Conservation (phyloP, 2,797 vertebrate species). For the Sardinella longiceps region DNA sequence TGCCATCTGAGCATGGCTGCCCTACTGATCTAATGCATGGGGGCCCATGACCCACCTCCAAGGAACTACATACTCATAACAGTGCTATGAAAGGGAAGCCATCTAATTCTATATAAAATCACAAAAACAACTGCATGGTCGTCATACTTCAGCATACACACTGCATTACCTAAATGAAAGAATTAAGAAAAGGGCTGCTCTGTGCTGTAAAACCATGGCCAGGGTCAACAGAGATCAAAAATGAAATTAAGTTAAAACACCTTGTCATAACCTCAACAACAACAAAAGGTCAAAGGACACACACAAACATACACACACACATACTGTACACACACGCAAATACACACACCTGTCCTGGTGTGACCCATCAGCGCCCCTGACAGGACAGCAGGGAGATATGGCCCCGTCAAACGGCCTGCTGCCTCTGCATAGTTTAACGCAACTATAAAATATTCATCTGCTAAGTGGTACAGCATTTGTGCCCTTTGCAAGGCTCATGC, state of each 20-base stretch:
- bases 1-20: background rate
- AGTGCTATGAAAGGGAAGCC: background rate
- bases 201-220: background rate
- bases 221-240: background rate
- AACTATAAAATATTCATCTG: conserved; percentile 94
- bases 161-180: conserved; percentile 20
- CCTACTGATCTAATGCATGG: background rate
- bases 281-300: conserved; percentile 2
- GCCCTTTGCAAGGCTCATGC: conserved; percentile 86
- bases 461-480: conserved; percentile 94
- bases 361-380: conserved; percentile 21
- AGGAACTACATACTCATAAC: background rate
- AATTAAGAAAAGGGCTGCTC: background rate
- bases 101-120: background rate
- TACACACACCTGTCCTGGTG: conserved; percentile 12
- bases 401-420: conserved; percentile 29
- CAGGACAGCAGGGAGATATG: conserved; percentile 45
- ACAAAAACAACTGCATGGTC: background rate
- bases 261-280: conserved; percentile 20
- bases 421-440: conserved; percentile 68
- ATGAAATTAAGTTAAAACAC: conserved; percentile 18
- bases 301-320: background rate
- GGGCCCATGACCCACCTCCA: background rate
- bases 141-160: background rate
- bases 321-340: background rate